Percentiles rank a stretch among this genome's conserved stretches.
phyloP scores from a whole-genome alignment of 2,888 invertebrate genomes.

The Polydrusus pterygomalis region DNA sequence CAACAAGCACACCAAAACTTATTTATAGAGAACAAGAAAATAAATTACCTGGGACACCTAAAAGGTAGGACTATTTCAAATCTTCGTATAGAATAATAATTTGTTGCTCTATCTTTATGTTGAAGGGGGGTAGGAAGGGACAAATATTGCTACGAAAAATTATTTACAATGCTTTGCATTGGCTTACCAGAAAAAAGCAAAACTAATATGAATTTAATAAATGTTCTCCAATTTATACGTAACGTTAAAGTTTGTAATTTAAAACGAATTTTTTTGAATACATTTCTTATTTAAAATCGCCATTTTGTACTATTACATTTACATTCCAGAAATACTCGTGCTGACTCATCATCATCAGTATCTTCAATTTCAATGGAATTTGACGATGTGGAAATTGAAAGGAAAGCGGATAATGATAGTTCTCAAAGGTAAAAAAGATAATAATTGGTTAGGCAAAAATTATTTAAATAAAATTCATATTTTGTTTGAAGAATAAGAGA shows the following conservation, averaged over 20 bases:
- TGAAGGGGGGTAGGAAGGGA: too few relatives aligned
- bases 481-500: background rate
- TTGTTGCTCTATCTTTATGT: too few relatives aligned
- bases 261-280: too few relatives aligned
- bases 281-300: too few relatives aligned
- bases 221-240: too few relatives aligned
- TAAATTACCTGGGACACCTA: background rate
- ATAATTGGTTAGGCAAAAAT: background rate
- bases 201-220: too few relatives aligned
- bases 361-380: constrained; percentile 7
- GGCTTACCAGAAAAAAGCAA: too few relatives aligned
- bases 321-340: background rate
- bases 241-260: too few relatives aligned
- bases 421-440: background rate
- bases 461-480: background rate
- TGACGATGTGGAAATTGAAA: constrained; percentile 3
- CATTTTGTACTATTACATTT: too few relatives aligned
- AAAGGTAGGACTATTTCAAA: constrained; percentile 3
- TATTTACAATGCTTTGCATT: too few relatives aligned
- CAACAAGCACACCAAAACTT: constrained; percentile 5
- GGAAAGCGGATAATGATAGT: background rate
- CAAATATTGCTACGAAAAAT: too few relatives aligned
- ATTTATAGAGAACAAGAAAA: constrained; percentile 4
- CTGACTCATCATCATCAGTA: background rate
- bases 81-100: too few relatives aligned